A percentile compares a stretch with the other conserved stretches of the same genome.
Conservation (phyloP, 1,140 invertebrate species). For the Samia ricini region DNA sequence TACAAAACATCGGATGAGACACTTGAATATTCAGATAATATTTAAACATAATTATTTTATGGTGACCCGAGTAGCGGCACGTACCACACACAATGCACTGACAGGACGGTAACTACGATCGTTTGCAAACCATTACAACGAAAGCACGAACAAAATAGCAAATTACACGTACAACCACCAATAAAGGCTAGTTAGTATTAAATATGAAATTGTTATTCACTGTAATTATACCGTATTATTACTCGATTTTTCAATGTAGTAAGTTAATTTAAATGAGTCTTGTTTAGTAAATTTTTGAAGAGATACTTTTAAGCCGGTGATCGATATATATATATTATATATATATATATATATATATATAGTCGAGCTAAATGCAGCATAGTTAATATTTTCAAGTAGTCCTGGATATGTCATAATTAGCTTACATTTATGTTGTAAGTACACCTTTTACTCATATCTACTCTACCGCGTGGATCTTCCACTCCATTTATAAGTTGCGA, state of each 20-base stretch:
- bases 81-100: constrained; percentile 18
- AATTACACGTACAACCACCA: constrained; percentile 9
- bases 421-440: too few relatives aligned
- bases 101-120: constrained; percentile 22
- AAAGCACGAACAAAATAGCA: constrained; percentile 16
- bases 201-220: neutral
- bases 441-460: too few relatives aligned
- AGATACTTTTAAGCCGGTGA: too few relatives aligned
- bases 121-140: constrained; percentile 30
- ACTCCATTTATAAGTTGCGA: too few relatives aligned
- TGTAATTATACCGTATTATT: neutral
- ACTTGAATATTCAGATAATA: neutral
- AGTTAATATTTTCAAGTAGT: too few relatives aligned
- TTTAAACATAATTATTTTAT: neutral
- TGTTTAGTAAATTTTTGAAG: neutral
- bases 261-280: neutral
- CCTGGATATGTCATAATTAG: too few relatives aligned
- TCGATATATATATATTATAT: too few relatives aligned
- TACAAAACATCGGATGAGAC: neutral
- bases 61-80: neutral
- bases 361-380: too few relatives aligned
- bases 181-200: neutral
- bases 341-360: too few relatives aligned
- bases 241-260: neutral
- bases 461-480: too few relatives aligned